phyloP scores from a whole-genome alignment of 2,113 vertebrate genomes.

The Aramus guarauna region DNA sequence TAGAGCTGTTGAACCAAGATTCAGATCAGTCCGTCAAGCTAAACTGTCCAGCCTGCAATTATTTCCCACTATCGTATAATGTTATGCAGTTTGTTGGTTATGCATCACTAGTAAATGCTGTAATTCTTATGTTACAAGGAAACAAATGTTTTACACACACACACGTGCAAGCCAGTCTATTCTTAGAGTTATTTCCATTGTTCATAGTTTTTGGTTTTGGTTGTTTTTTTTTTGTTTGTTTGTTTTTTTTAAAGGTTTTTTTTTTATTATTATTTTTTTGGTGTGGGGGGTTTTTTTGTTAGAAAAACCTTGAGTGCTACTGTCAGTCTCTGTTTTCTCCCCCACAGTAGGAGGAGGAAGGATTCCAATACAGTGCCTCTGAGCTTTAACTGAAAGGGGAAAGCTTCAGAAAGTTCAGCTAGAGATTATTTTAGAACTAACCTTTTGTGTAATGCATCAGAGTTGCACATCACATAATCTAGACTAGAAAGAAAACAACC shows the following conservation, averaged over 20 bases:
- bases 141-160: neutral
- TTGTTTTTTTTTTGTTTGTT: neutral
- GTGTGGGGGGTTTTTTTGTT: neutral
- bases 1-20: neutral
- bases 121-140: neutral
- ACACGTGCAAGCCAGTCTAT: neutral
- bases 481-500: neutral
- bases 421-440: neutral
- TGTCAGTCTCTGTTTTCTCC: neutral
- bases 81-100: neutral
- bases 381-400: neutral
- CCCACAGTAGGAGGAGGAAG: neutral
- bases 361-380: neutral
- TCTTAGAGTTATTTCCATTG: neutral
- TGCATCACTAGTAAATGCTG: neutral
- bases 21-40: neutral
- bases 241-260: no score
- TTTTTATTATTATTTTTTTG: no score
- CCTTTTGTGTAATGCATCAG: neutral
- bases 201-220: neutral
- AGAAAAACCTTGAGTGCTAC: neutral
- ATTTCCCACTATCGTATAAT: neutral
- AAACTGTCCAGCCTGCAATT: neutral
- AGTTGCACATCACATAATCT: neutral
- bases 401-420: neutral